Evolutionary conservation across 2,113 vertebrate genomes (phyloP), one percentile per base, ranked within the genome.

Genomic region (Onychorhynchus coronatus): DNA sequence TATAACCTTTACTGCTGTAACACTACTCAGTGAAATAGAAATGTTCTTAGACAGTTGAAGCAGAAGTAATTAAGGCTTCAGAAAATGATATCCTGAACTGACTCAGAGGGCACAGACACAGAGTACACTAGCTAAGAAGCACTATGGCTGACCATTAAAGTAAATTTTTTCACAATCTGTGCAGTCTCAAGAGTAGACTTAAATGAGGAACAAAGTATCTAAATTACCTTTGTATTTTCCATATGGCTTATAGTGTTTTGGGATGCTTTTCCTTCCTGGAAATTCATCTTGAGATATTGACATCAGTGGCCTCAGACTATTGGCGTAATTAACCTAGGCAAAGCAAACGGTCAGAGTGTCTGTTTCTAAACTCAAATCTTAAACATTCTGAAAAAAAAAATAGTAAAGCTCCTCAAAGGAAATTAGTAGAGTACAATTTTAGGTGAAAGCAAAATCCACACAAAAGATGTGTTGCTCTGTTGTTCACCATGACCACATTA

Each of bases 291-390:
- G 87, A 89, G 94, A 58, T 68, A 65, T 5, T 75, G 93, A 17
- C 55, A 94, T 62, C 47, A 83, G 20, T 39, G 95, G 85, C 53
- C 39, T 93, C 63, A 24, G 82, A 53, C 46, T 95, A 86, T 52
- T 87, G 7, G 70, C 78, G 33, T 72, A 59, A 73, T 95, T 95
- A 65, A 91, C 78, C 97, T 97, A 79, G 37, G 49, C 46, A 75
- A 68, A 88, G 52, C 33, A 91, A 56, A 86, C 82, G 21, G 13
- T 72, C 31, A 89, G 44, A 83, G 59, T 10, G 9, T 35, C 33
- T 50, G 25, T 12, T 85, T 75, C 47, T 6, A 6, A 91, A 81
- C 28, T 46, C 46, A 77, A 50, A 61, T 25, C 41, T 74, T 23
- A 47, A 49, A 33, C 14, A 58, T 44, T 67, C 25, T 20, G 28